Evolutionary conservation across 53 echinoderm and acorn worm species (phyloP).

Genomic region (Astropecten irregularis): DNA sequence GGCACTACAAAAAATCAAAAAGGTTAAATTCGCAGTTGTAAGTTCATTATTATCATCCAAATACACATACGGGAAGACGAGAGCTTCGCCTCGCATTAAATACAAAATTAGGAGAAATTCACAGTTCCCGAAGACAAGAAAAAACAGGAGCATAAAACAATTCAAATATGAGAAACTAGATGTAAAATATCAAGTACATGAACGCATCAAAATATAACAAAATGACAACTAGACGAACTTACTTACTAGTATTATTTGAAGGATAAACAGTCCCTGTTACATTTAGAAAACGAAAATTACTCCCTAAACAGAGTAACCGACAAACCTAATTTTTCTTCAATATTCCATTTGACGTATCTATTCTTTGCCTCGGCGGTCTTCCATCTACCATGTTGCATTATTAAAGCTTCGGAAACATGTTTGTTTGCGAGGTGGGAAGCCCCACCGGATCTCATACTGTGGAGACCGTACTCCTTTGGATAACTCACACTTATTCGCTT

Average conservation of each 20-base stretch:
- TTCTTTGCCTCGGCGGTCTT: constrained; percentile 12
- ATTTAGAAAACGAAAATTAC: neutral
- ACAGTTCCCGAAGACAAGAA: no score
- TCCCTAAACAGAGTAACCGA: neutral
- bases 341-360: neutral
- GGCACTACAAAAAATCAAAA: no score
- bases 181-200: neutral
- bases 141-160: neutral
- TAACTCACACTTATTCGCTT: neutral
- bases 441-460: neutral
- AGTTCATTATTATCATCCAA: no score
- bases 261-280: no score
- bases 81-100: no score
- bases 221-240: no score
- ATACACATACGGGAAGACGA: no score
- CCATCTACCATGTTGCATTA: constrained; percentile 11
- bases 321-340: neutral
- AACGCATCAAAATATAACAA: no score
- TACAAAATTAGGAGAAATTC: no score
- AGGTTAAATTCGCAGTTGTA: no score
- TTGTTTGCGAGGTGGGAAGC: constrained; percentile 9
- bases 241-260: no score
- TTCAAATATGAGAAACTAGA: neutral
- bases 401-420: constrained; percentile 12
- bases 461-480: neutral